Evolutionary conservation across 2,113 vertebrate species (phyloP), one percentile per base, ranked within the genome.

Genomic region (Seriola aureovittata): DNA sequence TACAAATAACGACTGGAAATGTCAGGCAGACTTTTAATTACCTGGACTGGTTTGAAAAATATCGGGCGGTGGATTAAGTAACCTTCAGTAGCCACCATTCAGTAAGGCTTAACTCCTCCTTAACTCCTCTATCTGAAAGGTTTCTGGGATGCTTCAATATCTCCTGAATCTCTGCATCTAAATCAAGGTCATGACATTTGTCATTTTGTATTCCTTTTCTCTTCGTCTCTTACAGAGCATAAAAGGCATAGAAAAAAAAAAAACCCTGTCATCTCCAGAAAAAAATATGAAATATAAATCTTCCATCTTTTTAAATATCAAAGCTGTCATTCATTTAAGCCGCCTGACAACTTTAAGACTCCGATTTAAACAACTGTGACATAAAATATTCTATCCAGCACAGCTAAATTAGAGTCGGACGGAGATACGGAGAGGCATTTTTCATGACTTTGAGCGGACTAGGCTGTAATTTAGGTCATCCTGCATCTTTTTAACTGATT

Each of bases 371-470:
- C 62, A 60, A 44, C 25, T n/a, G 62, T 25, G 77, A 78, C 65
- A 73, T 32, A 3, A 59, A 74, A 42, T n/a, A 32, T 58, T 74
- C 80, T 64, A 77, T 11, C 40, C 77, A 19, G 64, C 50, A 23
- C 46, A 54, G 54, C 65, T 25, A 50, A 72, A 63, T 84, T 23
- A 76, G 34, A 75, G 34, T 59, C 0, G 10, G 29, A 62, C 2
- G 63, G 38, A 77, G 70, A 84, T 65, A n/a, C 8, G 0, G 32
- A 44, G 38, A 73, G 59, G 16, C 57, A 70, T 83, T 64, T 82
- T 87, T 89, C 65, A 78, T 78, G 76, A 71, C 69, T 67, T 23
- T 60, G 42, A 78, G 64, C 16, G 16, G 46, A 72, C 34, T 82
- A 72, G 0, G 65, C 65, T 65, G 69, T 70, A 70, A 87, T 79